Evolutionary conservation across 2,113 vertebrate genomes (phyloP).

Genomic region (Pipra filicauda): DNA sequence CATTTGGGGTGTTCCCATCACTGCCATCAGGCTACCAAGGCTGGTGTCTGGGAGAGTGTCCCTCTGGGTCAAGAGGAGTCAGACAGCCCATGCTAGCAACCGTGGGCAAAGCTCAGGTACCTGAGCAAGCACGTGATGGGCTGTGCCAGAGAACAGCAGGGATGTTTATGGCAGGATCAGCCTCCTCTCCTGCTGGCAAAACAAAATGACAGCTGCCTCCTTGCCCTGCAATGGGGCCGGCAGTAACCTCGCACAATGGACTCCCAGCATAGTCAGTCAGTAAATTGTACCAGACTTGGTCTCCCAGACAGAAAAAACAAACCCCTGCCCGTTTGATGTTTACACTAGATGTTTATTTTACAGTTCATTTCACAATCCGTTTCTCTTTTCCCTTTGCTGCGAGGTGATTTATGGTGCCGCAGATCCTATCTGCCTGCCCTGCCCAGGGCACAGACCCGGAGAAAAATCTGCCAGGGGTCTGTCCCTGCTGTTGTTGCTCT

Average conservation of each 20-base stretch:
- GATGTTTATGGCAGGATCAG: neutral
- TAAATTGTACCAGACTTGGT: neutral
- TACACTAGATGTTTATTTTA: constrained; percentile 62
- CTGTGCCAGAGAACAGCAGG: neutral
- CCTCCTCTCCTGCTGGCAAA: neutral
- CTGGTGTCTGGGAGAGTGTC: neutral
- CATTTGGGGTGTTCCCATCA: neutral
- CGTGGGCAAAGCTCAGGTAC: neutral
- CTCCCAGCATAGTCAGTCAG: neutral
- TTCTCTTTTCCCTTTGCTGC: neutral
- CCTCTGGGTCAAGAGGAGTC: neutral
- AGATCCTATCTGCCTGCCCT: constrained; percentile 41
- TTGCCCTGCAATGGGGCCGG: neutral
- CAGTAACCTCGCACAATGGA: neutral
- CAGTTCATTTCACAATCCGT: constrained; percentile 51
- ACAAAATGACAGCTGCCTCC: neutral
- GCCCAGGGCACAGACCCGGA: neutral
- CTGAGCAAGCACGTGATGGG: neutral
- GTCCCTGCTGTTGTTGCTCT: neutral
- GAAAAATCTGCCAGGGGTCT: neutral
- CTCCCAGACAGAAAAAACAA: constrained; percentile 50
- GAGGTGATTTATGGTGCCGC: constrained; percentile 10
- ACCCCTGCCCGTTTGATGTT: neutral
- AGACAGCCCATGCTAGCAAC: neutral
- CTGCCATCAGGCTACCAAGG: neutral